phyloP scores from a whole-genome alignment of 2,113 vertebrate genomes.

The Aspiorhynchus laticeps region DNA sequence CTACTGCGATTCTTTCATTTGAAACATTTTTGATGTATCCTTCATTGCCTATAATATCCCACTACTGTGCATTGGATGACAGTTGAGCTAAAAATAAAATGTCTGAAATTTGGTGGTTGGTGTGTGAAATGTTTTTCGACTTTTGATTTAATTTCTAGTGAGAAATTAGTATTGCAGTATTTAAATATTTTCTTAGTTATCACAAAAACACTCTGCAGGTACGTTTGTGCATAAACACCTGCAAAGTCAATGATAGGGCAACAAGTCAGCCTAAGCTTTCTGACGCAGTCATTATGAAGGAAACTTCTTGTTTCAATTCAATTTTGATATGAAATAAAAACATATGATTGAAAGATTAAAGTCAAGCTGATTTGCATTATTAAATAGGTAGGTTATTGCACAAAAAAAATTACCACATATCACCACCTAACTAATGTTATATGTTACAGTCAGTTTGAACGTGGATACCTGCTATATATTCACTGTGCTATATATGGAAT shows the following conservation, averaged over 20 bases:
- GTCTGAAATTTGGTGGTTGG: neutral
- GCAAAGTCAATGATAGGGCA: neutral
- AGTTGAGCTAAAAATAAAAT: neutral
- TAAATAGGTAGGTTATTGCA: neutral
- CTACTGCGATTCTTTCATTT: neutral
- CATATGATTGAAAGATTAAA: neutral
- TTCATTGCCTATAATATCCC: neutral
- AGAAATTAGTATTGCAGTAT: neutral
- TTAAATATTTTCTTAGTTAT: neutral
- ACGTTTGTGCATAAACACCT: neutral
- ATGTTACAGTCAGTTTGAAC: neutral
- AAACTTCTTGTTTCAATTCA: neutral
- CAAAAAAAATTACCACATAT: too few species aligned
- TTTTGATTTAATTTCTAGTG: neutral
- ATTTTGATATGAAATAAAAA: neutral
- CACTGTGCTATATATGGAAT: neutral
- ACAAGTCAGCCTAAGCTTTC: neutral
- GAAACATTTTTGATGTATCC: conserved; percentile 2
- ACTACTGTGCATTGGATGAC: neutral
- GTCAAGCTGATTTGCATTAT: neutral
- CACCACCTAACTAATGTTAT: neutral
- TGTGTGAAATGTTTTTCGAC: neutral
- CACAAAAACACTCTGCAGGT: neutral
- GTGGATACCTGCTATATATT: neutral
- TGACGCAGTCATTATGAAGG: neutral